Conservation (phyloP, 2,797 vertebrate species). For the Lagodon rhomboides region DNA sequence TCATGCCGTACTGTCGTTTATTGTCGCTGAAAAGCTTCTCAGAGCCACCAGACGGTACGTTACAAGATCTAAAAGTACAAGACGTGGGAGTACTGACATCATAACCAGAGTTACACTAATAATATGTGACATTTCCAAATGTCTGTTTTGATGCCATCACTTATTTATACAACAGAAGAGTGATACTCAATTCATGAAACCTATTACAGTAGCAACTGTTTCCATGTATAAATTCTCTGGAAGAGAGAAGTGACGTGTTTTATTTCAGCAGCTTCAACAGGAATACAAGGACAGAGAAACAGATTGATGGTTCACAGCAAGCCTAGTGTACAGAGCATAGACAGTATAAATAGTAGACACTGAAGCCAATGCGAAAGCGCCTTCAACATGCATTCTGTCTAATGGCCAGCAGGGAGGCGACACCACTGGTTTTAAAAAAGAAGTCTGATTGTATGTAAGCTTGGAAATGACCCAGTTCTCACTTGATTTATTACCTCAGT, state of each 20-base stretch:
- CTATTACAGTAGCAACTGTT: background rate
- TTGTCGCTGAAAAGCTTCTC: slow-evolving; percentile 15
- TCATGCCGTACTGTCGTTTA: slow-evolving; percentile 4
- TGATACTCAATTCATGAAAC: slow-evolving; percentile 10
- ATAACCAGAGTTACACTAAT: slow-evolving; percentile 23
- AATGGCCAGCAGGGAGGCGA: too few species aligned
- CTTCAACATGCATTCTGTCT: too few species aligned
- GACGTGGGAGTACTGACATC: slow-evolving; percentile 4
- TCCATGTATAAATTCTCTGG: background rate
- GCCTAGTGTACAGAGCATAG: background rate
- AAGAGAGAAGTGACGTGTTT: slow-evolving; percentile 27
- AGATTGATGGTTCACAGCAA: background rate
- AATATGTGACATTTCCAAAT: slow-evolving; percentile 35
- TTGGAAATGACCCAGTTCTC: too few species aligned
- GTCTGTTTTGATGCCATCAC: slow-evolving; percentile 17
- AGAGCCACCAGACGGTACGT: background rate
- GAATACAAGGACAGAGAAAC: slow-evolving; percentile 1
- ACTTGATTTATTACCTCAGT: too few species aligned
- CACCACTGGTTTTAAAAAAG: too few species aligned
- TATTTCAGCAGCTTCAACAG: slow-evolving; percentile 2
- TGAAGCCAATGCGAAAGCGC: too few species aligned
- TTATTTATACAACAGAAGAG: slow-evolving; percentile 18
- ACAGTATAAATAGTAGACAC: too few species aligned
- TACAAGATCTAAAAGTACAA: slow-evolving; percentile 4
- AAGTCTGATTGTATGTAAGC: too few species aligned